These are phyloP conservation scores for Mycteria americana DNA, from an alignment of 2,797 vertebrate species.

Conservation along the genomic window DNA sequence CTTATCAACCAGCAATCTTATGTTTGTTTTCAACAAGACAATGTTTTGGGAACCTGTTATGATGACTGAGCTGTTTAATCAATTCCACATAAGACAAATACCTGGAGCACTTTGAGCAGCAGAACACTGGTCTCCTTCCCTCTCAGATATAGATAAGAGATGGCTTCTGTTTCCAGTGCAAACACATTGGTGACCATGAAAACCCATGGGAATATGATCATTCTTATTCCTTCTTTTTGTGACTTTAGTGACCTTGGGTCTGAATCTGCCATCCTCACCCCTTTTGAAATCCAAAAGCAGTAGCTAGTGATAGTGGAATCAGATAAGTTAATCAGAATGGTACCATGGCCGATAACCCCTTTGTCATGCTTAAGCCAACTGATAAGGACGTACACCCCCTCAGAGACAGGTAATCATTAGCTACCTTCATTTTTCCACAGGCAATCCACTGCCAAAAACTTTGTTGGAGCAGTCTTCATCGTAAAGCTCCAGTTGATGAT, in stretches of 20 bases:
- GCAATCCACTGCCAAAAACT: background rate
- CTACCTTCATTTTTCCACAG: background rate
- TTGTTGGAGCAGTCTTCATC: background rate
- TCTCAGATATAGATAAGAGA: background rate
- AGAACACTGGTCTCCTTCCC: background rate
- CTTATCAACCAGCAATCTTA: background rate
- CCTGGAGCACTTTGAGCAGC: background rate
- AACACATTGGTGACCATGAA: background rate
- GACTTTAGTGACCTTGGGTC: background rate
- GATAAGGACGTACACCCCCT: background rate
- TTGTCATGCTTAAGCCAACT: background rate
- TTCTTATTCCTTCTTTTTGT: background rate
- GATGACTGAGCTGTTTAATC: constrained; percentile 9
- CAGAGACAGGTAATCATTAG: constrained; percentile 34
- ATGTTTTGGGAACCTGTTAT: background rate
- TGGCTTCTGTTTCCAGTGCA: background rate
- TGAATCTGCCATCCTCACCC: background rate
- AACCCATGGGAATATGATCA: background rate
- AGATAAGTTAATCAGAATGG: background rate
- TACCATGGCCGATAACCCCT: background rate
- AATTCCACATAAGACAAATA: background rate
- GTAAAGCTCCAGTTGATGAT: background rate
- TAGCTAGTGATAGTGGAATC: background rate
- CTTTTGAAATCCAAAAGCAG: background rate
- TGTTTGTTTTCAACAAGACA: constrained; percentile 28